Evolutionary conservation across 2,888 invertebrate genomes (phyloP).

Genomic region (Bimastos eiseni): DNA sequence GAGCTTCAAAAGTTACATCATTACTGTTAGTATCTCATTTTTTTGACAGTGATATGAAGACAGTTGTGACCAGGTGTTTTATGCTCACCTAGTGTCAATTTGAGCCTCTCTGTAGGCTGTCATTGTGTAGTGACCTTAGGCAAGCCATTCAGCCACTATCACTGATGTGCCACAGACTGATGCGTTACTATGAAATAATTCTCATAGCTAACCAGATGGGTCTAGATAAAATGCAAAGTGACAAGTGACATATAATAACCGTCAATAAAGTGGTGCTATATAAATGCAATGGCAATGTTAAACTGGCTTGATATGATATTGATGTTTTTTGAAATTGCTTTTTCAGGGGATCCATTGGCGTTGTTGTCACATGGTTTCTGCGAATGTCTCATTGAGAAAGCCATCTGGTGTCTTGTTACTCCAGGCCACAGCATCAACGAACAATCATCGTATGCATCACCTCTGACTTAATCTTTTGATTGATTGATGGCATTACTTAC

Average conservation of each 20-base stretch:
- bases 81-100: not conserved
- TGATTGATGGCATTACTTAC: not conserved
- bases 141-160: not conserved
- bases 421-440: conserved; percentile 43
- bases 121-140: not conserved
- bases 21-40: not conserved
- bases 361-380: conserved; percentile 73
- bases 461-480: not conserved
- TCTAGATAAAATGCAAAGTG: too few species aligned
- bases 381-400: conserved; percentile 78
- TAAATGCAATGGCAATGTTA: not conserved
- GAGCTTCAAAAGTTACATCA: not conserved
- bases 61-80: not conserved
- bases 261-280: not conserved
- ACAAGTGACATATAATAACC: too few species aligned
- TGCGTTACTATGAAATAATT: not conserved
- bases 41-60: not conserved
- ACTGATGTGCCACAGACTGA: not conserved
- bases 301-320: not conserved
- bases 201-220: too few species aligned
- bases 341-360: conserved; percentile 58
- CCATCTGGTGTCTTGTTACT: conserved; percentile 44
- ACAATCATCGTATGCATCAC: conserved; percentile 6
- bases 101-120: not conserved
- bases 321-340: not conserved